phyloP scores from a whole-genome alignment of 1,140 invertebrate species.

The Euwallacea fornicatus region DNA sequence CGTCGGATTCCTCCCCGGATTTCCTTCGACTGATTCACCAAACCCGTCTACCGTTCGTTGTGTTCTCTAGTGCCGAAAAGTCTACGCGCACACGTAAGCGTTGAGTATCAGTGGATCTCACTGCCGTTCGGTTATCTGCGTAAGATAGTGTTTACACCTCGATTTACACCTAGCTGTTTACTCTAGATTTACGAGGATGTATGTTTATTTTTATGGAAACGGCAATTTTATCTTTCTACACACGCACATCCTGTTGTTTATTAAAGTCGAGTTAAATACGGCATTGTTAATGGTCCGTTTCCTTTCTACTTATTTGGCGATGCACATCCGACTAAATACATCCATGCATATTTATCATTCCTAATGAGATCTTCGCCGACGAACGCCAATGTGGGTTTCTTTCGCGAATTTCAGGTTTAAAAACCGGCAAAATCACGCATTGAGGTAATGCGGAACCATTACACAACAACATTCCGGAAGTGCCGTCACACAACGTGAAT shows the following conservation, averaged over 20 bases:
- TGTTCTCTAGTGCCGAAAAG: too few relatives aligned
- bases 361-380: background rate
- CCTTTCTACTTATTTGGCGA: conserved; percentile 37
- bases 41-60: too few relatives aligned
- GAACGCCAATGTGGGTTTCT: background rate
- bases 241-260: conserved; percentile 39
- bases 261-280: conserved; percentile 36
- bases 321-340: conserved; percentile 26
- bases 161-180: conserved; percentile 35
- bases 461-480: conserved; percentile 23
- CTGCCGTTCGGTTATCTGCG: too few relatives aligned
- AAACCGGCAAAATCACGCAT: background rate
- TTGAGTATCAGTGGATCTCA: too few relatives aligned
- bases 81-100: too few relatives aligned
- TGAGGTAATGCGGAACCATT: conserved; percentile 12
- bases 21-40: too few relatives aligned
- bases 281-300: conserved; percentile 38
- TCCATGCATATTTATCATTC: conserved; percentile 16
- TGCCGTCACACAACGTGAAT: conserved; percentile 24
- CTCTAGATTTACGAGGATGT: conserved; percentile 36
- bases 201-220: conserved; percentile 38
- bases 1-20: background rate
- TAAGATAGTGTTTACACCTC: conserved; percentile 27
- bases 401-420: background rate
- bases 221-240: conserved; percentile 38